These are phyloP conservation scores for Tarsius wallacei DNA, from an alignment of 2,797 vertebrate genomes.

Conservation along the genomic window DNA sequence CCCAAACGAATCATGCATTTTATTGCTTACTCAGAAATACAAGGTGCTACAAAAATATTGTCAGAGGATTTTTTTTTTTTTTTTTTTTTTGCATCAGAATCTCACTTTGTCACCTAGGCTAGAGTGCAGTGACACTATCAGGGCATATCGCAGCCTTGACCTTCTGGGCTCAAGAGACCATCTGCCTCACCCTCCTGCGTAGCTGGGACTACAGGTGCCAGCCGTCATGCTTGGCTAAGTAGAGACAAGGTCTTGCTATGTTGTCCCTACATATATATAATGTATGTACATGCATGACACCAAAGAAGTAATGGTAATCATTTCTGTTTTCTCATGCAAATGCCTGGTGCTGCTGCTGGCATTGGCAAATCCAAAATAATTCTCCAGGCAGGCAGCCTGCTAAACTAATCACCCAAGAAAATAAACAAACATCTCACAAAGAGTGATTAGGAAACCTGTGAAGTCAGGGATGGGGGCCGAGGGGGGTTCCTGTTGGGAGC, in stretches of 20 bases:
- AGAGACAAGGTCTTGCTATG: too few relatives aligned
- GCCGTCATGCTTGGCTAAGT: too few relatives aligned
- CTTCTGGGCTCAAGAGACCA: too few relatives aligned
- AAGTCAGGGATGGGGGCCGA: conserved; percentile 62
- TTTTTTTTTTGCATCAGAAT: too few relatives aligned
- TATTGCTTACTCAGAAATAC: conserved; percentile 64
- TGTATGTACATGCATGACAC: background rate
- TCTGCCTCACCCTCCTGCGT: too few relatives aligned
- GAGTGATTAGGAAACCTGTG: conserved; percentile 71
- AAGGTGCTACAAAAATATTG: conserved; percentile 67
- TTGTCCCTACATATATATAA: too few relatives aligned
- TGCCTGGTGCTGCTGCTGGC: conserved; percentile 26
- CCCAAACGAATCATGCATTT: conserved; percentile 37
- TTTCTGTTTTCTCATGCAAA: conserved; percentile 36
- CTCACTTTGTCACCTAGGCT: too few relatives aligned
- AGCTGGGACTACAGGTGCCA: too few relatives aligned
- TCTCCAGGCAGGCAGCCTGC: conserved; percentile 72
- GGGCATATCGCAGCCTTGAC: too few relatives aligned
- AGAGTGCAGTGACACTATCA: too few relatives aligned
- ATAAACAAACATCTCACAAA: conserved; percentile 77
- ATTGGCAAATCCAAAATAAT: conserved; percentile 71
- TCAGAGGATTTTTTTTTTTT: background rate
- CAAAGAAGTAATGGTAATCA: background rate
- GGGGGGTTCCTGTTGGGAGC: conserved; percentile 56
- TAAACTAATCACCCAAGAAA: conserved; percentile 80